These are phyloP conservation scores for Pterobdella sp. DNA, from an alignment of 2,888 invertebrate genomes.

Conservation along the genomic window DNA sequence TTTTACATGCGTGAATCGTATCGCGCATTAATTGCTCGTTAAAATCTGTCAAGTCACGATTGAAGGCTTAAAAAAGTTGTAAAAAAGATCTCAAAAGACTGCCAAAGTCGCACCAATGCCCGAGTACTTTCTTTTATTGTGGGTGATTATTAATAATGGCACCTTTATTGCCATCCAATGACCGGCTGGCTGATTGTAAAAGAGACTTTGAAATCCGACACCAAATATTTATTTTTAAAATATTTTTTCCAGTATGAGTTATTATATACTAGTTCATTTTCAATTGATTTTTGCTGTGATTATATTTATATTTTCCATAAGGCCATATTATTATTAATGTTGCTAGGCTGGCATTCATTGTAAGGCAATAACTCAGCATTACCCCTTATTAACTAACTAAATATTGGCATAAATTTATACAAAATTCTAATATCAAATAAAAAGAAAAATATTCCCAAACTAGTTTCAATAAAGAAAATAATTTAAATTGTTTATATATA, in stretches of 20 bases:
- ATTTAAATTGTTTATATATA: not conserved
- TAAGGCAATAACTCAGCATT: not conserved
- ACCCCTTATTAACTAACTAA: not conserved
- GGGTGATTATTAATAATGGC: not conserved
- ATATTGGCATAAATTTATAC: not conserved
- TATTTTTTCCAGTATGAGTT: not conserved
- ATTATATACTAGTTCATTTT: not conserved
- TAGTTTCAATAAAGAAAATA: not conserved
- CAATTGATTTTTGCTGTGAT: not conserved
- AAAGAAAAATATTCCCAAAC: not conserved
- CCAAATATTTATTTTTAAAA: slow-evolving; percentile 6
- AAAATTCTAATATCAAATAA: not conserved
- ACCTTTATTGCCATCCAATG: not conserved
- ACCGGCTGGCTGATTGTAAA: not conserved
- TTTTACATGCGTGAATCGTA: not conserved
- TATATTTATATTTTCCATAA: not conserved
- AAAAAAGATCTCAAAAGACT: not conserved
- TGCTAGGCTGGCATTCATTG: not conserved
- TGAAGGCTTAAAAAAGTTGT: not conserved
- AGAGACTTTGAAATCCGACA: not conserved
- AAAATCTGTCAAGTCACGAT: slow-evolving; percentile 14
- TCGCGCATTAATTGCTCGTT: slow-evolving; percentile 9
- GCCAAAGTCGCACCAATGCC: too few species aligned
- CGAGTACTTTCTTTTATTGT: not conserved
- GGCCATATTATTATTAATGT: not conserved